These are phyloP conservation scores for Sialia sialis DNA, from an alignment of 2,113 vertebrate species.

Conservation along the genomic window DNA sequence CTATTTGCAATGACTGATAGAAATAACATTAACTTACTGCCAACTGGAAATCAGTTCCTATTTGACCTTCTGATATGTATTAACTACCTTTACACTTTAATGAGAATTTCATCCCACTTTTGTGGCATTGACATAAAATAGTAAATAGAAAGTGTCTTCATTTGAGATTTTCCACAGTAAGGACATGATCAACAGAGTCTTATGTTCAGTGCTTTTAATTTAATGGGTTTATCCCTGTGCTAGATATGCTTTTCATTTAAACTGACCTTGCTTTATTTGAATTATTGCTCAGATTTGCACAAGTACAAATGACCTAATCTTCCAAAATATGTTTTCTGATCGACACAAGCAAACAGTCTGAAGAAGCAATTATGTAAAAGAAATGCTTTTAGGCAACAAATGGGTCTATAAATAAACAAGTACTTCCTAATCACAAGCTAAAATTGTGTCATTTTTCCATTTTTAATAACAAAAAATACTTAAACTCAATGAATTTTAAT, in stretches of 20 bases:
- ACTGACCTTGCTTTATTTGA: conserved; percentile 73
- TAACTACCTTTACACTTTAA: not conserved
- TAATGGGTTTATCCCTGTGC: conserved; percentile 56
- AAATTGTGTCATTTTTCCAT: conserved; percentile 30
- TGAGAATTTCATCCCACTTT: not conserved
- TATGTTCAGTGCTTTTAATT: conserved; percentile 59
- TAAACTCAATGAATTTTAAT: conserved; percentile 52
- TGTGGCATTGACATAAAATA: not conserved
- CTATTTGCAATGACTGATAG: not conserved
- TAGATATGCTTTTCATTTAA: conserved; percentile 63
- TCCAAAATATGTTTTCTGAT: conserved; percentile 67
- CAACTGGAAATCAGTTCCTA: not conserved
- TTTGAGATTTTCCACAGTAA: conserved; percentile 60
- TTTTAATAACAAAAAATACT: conserved; percentile 19
- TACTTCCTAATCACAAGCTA: conserved; percentile 48
- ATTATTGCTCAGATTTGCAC: conserved; percentile 67
- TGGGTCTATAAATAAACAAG: conserved; percentile 65
- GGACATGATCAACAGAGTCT: conserved; percentile 58
- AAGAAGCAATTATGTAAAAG: conserved; percentile 67
- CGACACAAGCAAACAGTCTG: conserved; percentile 65
- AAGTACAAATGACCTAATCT: conserved; percentile 71
- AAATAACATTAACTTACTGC: not conserved
- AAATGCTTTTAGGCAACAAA: conserved; percentile 61
- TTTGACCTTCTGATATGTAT: not conserved
- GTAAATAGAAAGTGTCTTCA: conserved; percentile 48